Base-by-base conservation (phyloP, 1,140 invertebrate species). In the Conus betulinus region DNA sequence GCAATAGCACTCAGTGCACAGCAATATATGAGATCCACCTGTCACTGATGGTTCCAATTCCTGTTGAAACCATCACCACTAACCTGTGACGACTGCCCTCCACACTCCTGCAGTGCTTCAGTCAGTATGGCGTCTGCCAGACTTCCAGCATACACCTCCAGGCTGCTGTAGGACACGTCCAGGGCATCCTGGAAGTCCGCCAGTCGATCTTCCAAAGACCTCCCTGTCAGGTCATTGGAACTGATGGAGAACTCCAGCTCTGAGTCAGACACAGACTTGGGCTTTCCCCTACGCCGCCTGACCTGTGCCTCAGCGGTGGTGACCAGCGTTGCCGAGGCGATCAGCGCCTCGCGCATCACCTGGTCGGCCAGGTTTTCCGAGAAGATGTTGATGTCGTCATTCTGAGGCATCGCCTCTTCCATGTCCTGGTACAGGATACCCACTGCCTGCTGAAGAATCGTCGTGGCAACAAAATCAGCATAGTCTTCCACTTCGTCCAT, bases 341-440 rank as follows among this genome's bases (percentile, higher is more conserved):
- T 11, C 57, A 92, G 74, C 0, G 88, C 91, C 55, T 92, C 92
- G 20, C 89, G 39, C 10, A 93, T 52, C 39, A 93, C 90, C 71
- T 89, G 88, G 71, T 91, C 88, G 27, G 91, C 86, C 8, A 93
- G 60, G 55, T 89, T 90, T 20, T 93, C 92, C 51, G 91, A 91
- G 89, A 89, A 93, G 76, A 90, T 87, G 74, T 85, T 89, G 25
- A 93, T 85, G 53, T 92, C 90, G 23, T 88, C 86, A 1, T 87
- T 84, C 51, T 87, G 83, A 52, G 84, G 71, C 20, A 23, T 89
- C 63, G 83, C 23, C 74, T 86, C 85, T 23, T 86, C 87, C 53
- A 84, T 63, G 84, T 91, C 90, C 27, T 84, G 63, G 76, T 87
- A 78, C 74, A 91, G 60, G 52, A 91, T 88, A 60, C 84, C 78